Conservation (phyloP, 2,797 vertebrate genomes). For the Lindbergichthys nudifrons region DNA sequence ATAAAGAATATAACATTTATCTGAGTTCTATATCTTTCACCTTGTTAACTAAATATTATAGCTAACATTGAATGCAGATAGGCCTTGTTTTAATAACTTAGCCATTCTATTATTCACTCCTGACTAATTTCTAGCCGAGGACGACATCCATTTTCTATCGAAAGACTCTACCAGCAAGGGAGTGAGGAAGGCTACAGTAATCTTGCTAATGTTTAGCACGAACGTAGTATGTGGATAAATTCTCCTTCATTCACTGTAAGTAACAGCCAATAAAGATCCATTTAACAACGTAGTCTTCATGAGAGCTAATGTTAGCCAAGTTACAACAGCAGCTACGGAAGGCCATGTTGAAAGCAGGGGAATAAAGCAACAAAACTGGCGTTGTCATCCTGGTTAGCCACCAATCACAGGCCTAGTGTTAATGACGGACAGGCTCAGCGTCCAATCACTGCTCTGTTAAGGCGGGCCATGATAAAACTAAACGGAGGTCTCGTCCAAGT, state of each 20-base stretch:
- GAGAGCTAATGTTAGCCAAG: conserved; percentile 51
- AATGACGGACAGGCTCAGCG: conserved; percentile 60
- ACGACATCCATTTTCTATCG: conserved; percentile 72
- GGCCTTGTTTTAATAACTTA: conserved; percentile 9
- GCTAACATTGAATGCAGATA: background rate
- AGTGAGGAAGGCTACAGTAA: conserved; percentile 34
- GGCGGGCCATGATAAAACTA: conserved; percentile 74
- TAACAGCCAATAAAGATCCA: background rate
- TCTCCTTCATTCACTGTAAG: background rate
- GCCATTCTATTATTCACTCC: background rate
- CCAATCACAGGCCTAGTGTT: conserved; percentile 76
- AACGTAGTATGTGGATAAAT: background rate
- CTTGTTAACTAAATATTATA: background rate
- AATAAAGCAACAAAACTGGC: conserved; percentile 78
- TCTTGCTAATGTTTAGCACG: conserved; percentile 31
- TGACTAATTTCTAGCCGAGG: conserved; percentile 29
- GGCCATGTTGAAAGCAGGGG: conserved; percentile 80
- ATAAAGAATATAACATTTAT: conserved; percentile 4
- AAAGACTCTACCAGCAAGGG: conserved; percentile 44
- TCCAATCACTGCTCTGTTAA: conserved; percentile 68
- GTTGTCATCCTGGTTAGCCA: conserved; percentile 72
- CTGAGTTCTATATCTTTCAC: background rate
- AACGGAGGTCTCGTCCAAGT: conserved; percentile 78
- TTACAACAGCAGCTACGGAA: conserved; percentile 68
- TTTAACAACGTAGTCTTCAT: conserved; percentile 15